phyloP scores from a whole-genome alignment of 2,888 invertebrate species.

The Tenthredo amoena region DNA sequence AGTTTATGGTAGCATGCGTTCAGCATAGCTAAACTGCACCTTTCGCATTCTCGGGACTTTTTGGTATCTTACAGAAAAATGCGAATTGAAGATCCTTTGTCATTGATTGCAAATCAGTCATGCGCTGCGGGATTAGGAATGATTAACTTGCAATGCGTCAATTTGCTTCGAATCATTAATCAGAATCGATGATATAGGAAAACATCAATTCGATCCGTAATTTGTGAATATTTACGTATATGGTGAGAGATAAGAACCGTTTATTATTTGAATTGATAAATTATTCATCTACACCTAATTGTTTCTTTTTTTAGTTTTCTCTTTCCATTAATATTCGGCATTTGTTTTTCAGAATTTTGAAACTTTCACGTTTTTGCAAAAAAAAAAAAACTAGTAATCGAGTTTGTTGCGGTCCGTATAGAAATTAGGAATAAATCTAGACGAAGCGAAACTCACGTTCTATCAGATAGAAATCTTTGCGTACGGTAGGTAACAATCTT shows the following conservation, averaged over 20 bases:
- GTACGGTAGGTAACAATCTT: neutral
- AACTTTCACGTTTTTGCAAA: neutral
- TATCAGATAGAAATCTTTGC: slow-evolving; percentile 5
- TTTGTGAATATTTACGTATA: neutral
- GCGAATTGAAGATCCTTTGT: neutral
- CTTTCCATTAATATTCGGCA: neutral
- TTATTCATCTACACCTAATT: neutral
- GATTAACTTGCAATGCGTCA: neutral
- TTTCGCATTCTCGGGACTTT: neutral
- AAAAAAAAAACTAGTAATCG: neutral
- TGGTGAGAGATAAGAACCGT: neutral
- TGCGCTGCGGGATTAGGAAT: neutral
- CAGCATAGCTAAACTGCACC: neutral
- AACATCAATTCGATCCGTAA: neutral
- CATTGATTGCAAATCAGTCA: neutral
- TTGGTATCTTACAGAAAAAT: neutral
- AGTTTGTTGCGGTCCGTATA: neutral
- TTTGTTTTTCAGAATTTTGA: neutral
- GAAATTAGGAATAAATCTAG: neutral
- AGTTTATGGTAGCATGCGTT: neutral
- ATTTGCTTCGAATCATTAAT: neutral
- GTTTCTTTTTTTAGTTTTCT: neutral
- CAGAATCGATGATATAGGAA: neutral
- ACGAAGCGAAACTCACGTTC: neutral
- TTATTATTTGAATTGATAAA: neutral